Evolutionary conservation across 2,113 vertebrate species (phyloP).

Genomic region (Paradisaea rubra): DNA sequence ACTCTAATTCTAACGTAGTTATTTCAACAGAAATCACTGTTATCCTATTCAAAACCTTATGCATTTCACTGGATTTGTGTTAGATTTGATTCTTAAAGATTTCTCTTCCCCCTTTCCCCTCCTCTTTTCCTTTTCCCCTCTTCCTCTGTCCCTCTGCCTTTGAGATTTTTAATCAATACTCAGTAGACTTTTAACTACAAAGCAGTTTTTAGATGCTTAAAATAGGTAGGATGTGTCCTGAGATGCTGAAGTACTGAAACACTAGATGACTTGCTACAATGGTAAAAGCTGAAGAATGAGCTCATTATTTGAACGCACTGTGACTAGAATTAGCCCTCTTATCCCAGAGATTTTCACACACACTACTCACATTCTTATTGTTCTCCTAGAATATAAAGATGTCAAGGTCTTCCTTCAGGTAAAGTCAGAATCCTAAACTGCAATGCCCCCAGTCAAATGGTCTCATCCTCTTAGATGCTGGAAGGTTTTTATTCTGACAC

Average conservation of each 20-base stretch:
- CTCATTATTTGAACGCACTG: background rate
- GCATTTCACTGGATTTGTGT: background rate
- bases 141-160: background rate
- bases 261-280: background rate
- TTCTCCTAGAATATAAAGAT: background rate
- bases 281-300: background rate
- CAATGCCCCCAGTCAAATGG: background rate
- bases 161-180: background rate
- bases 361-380: background rate
- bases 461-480: background rate
- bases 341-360: background rate
- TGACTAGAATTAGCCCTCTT: background rate
- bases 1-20: background rate
- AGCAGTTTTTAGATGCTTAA: background rate
- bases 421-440: background rate
- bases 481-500: background rate
- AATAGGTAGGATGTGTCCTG: background rate
- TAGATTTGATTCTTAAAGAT: background rate
- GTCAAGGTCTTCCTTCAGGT: background rate
- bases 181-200: background rate
- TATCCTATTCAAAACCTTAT: background rate
- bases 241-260: background rate
- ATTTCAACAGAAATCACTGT: background rate
- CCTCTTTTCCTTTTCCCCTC: accelerated
- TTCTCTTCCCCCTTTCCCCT: background rate